phyloP scores from a whole-genome alignment of 92 coral and sea anemone species.

The Bergia puertoricense region DNA sequence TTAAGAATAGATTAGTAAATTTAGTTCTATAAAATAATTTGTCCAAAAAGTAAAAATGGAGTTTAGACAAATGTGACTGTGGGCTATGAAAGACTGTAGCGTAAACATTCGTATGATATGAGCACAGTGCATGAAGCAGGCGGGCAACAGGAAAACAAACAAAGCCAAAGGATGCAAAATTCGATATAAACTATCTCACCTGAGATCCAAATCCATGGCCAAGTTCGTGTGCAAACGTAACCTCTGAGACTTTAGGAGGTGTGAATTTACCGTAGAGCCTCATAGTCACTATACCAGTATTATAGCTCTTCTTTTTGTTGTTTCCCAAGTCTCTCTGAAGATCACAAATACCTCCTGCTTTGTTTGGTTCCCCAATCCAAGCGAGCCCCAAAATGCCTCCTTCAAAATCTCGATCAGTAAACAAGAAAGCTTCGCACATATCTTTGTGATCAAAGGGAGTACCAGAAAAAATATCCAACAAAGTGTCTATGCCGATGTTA shows the following conservation, averaged over 20 bases:
- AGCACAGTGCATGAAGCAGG: background rate
- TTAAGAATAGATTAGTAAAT: too few species aligned
- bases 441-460: constrained; percentile 58
- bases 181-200: constrained; percentile 50
- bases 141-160: background rate
- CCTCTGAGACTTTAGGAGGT: constrained; percentile 93
- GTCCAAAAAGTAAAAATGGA: background rate
- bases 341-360: constrained; percentile 90
- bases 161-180: background rate
- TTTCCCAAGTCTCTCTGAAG: constrained; percentile 35
- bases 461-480: constrained; percentile 73
- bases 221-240: constrained; percentile 96
- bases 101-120: too few species aligned
- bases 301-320: constrained; percentile 73
- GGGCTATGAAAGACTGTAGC: background rate
- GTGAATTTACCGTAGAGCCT: constrained; percentile 81
- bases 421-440: constrained; percentile 93
- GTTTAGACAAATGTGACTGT: too few species aligned
- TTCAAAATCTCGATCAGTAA: constrained; percentile 93
- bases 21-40: background rate
- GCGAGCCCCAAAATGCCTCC: constrained; percentile 98
- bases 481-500: constrained; percentile 88
- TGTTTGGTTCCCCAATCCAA: constrained; percentile 82
- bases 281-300: constrained; percentile 87
- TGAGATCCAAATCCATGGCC: constrained; percentile 98